phyloP scores from a whole-genome alignment of 2,113 vertebrate genomes.

The Spheniscus mendiculus region DNA sequence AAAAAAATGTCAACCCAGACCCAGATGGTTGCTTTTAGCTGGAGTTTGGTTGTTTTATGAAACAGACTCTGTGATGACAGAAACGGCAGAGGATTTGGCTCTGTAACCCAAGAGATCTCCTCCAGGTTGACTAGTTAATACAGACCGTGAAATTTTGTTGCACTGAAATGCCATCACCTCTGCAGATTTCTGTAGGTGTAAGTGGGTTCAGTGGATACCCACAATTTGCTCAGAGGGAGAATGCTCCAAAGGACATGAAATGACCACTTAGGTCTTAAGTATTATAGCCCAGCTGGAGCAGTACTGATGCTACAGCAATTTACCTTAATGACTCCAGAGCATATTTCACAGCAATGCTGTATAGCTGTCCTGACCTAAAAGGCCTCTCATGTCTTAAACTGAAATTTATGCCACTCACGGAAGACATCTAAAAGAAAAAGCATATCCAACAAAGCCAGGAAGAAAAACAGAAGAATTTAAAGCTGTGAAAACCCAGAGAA shows the following conservation, averaged over 20 bases:
- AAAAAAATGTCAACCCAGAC: neutral
- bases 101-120: neutral
- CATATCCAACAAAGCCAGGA: neutral
- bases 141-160: neutral
- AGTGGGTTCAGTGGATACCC: neutral
- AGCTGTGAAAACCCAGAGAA: neutral
- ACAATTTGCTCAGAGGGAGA: neutral
- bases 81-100: neutral
- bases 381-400: neutral
- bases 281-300: neutral
- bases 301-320: neutral
- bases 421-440: neutral
- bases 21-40: neutral
- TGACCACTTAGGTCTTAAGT: neutral
- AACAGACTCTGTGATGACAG: neutral
- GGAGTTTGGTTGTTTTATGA: neutral
- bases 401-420: neutral
- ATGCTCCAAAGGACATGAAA: neutral
- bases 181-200: neutral
- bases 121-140: neutral
- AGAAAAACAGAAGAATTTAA: neutral
- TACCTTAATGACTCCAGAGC: neutral
- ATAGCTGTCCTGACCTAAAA: neutral
- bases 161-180: neutral
- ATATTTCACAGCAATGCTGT: neutral